Base-by-base conservation (phyloP, 2,797 vertebrate species). In the Nannoperca obscura region DNA sequence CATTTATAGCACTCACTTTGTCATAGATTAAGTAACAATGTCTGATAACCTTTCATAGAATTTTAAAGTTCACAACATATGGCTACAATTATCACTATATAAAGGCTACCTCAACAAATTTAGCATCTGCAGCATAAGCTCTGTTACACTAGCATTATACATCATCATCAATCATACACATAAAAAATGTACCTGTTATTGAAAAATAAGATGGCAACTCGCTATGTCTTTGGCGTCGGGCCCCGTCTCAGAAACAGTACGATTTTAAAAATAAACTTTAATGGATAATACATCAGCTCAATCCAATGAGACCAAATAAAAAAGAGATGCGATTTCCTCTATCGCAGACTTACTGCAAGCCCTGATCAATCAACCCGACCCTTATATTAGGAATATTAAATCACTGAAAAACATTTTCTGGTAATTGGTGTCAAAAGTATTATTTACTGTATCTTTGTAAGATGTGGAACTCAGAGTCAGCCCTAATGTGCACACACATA, bases 291-390 rank as follows among this genome's bases (percentile, higher is more conserved):
- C 67, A 70, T 82, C 70, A 66, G n/a, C 64, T 80, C 71, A 81
- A 64, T 74, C 61, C 40, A 76, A 55, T 74, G 54, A 72, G 34
- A 69, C 42, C 38, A 76, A 75, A 86, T 64, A 47, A 63, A 74
- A 78, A 80, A 47, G 77, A 86, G 74, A 84, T 82, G 86, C 22
- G 20, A 71, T 74, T 81, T 81, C 34, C 11, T 71, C 70, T 76
- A 59, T 76, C n/a, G 13, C 7, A 22, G 70, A 71, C 60, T 55
- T 22, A 76, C 20, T 42, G 63, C 19, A 63, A 66, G 47, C 32
- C 46, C 15, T 44, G 71, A 78, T 81, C 27, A 82, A 77, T 80
- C 47, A 57, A 19, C 46, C 38, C 2, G 3, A 11, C 22, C 19
- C 3, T 22, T 22, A 75, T 82, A 78, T 74, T 54, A 60, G 34